Evolutionary conservation across 2,797 vertebrate species (phyloP).

Genomic region (Hypotaenidia philippensis): DNA sequence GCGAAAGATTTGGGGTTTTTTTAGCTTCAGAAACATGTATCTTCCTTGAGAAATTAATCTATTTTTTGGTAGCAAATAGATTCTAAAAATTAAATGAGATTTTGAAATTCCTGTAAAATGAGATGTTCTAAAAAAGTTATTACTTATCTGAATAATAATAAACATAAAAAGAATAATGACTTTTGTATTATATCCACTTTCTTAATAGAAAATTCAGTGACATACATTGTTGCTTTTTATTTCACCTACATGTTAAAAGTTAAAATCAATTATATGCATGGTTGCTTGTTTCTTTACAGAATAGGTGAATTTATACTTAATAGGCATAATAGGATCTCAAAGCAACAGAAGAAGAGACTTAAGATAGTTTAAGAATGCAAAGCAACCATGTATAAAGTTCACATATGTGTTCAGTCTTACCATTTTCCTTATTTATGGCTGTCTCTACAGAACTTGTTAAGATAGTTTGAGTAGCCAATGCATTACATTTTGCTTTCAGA

Average conservation of each 20-base stretch:
- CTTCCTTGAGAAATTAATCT: background rate
- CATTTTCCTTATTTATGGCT: background rate
- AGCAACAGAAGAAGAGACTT: background rate
- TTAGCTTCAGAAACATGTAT: background rate
- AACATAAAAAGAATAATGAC: background rate
- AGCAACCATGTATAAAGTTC: background rate
- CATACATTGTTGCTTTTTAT: background rate
- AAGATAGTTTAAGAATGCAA: background rate
- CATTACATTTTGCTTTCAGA: background rate
- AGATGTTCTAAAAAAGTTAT: background rate
- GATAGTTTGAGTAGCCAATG: background rate
- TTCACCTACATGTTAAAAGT: background rate
- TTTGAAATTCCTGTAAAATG: background rate
- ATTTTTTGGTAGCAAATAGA: background rate
- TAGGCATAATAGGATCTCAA: background rate
- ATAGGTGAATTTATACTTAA: background rate
- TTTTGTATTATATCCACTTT: background rate
- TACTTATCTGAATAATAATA: background rate
- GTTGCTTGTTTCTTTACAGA: background rate
- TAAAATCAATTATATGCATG: rapidly evolving
- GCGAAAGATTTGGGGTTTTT: background rate
- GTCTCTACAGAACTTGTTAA: background rate
- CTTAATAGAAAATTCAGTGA: background rate
- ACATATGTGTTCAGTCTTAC: background rate
- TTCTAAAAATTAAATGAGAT: background rate